Percentiles rank a stretch among this genome's conserved stretches.
These are phyloP conservation scores for Paragorgia papillata DNA, from an alignment of 92 coral and sea anemone genomes.

Conservation along the genomic window DNA sequence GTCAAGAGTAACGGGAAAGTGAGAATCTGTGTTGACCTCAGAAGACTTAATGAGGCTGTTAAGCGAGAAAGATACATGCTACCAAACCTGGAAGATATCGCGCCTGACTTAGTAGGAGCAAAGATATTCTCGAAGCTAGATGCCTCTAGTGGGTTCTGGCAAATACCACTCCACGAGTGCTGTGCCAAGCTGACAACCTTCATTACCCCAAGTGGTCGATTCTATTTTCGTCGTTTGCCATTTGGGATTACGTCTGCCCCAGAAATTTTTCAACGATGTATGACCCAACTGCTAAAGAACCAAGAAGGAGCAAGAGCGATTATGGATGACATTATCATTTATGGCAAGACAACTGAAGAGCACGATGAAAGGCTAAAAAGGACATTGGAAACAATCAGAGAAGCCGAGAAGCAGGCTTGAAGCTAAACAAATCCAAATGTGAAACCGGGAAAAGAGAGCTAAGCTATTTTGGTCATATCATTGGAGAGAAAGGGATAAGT, in stretches of 20 bases:
- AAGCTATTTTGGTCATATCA: constrained; percentile 36
- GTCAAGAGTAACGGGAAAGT: constrained; percentile 41
- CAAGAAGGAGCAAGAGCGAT: constrained; percentile 43
- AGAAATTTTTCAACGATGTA: constrained; percentile 35
- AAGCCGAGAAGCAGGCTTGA: constrained; percentile 55
- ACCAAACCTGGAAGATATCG: too few species aligned
- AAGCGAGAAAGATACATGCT: too few species aligned
- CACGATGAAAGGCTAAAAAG: constrained; percentile 18
- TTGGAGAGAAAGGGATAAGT: neutral
- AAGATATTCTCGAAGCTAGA: constrained; percentile 50
- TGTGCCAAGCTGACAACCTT: constrained; percentile 47
- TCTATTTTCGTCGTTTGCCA: too few species aligned
- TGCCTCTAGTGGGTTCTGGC: constrained; percentile 53
- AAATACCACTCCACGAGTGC: constrained; percentile 33
- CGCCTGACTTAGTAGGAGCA: too few species aligned
- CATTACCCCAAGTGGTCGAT: constrained; percentile 48
- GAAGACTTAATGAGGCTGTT: constrained; percentile 56
- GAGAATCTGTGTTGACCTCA: constrained; percentile 53
- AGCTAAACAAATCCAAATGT: constrained; percentile 51
- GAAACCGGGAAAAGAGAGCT: constrained; percentile 37
- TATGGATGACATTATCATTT: constrained; percentile 51
- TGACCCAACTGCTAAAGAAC: constrained; percentile 46
- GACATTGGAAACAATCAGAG: constrained; percentile 18
- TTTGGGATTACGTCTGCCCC: too few species aligned
- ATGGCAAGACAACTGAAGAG: constrained; percentile 41